Evolutionary conservation across 2,113 vertebrate species (phyloP), one percentile per base, ranked within the genome.

Genomic region (Myrmophylax atrothorax): DNA sequence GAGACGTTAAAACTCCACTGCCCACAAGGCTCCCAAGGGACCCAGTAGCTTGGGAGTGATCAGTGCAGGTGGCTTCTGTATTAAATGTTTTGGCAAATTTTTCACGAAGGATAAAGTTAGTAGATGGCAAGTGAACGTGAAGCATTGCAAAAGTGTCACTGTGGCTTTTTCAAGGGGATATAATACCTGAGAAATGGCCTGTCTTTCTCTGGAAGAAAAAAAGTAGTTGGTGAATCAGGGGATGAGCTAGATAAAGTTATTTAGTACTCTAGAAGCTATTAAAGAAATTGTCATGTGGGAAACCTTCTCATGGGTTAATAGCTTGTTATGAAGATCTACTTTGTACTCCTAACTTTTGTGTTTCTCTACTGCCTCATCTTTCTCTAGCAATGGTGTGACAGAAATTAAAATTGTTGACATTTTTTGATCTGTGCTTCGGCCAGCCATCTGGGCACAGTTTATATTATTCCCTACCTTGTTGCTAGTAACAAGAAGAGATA

Each of bases 31-130:
- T 89, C 42, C 25, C 0, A 0, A 33, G 63, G 26, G 58, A 60
- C 17, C 12, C 0, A 0, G 47, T 33, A 62, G 6, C 52, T n/a
- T 46, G 53, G 33, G 67, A 91, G 60, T 0, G 7, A 59, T 15
- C 47, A 28, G 22, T 29, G 50, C 0, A 3, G 42, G 46, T 0
- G 2, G 25, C 29, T 69, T 56, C 69, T 59, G 38, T 6, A 2
- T 0, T 0, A 16, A 70, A 35, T 0, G 1, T 38, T 25, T 62
- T 8, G 4, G 35, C 29, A 78, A 72, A 87, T 8, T 11, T 37
- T 60, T 67, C 42, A 33, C 23, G 6, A 29, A n/a, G 46, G 37
- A 50, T 91, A 77, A 90, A 64, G 80, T 69, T 23, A 69, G 19
- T 18, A 64, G 58, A 24, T 0, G 35, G n/a, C 0, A 1, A 81